A percentile compares a stretch with the other conserved stretches of the same genome.
phyloP scores from a whole-genome alignment of 2,888 invertebrate genomes.

The Drosophila maculinotata region DNA sequence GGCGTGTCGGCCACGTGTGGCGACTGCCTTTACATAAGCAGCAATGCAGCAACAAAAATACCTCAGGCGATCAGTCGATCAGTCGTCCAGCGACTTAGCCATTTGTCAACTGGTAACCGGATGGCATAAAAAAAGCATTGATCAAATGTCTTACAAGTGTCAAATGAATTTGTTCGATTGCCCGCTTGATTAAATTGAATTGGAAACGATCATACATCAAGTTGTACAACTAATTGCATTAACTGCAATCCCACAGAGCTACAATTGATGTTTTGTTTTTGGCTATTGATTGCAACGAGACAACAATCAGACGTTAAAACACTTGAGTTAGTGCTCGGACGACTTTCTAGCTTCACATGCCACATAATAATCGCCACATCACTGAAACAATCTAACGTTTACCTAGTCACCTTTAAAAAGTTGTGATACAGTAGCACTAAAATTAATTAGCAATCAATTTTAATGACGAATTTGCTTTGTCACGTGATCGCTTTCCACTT shows the following conservation, averaged over 20 bases:
- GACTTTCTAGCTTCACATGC: constrained; percentile 13
- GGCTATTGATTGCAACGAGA: constrained; percentile 28
- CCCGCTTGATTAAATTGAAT: constrained; percentile 29
- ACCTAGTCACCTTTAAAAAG: no score
- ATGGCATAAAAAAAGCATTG: constrained; percentile 40
- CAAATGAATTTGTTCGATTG: constrained; percentile 40
- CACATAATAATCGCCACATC: constrained; percentile 14
- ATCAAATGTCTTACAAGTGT: constrained; percentile 44
- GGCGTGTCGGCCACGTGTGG: constrained; percentile 52
- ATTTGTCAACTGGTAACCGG: constrained; percentile 35
- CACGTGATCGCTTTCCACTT: constrained; percentile 51
- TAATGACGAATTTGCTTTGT: constrained; percentile 35
- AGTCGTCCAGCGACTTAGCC: constrained; percentile 2
- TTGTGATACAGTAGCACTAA: neutral
- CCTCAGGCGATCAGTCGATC: neutral
- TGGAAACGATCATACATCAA: constrained; percentile 42
- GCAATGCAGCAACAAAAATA: constrained; percentile 3
- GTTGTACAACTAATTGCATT: constrained; percentile 28
- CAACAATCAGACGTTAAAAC: constrained; percentile 18
- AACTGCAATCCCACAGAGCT: constrained; percentile 4
- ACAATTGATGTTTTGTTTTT: constrained; percentile 37
- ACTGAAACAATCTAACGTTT: constrained; percentile 12
- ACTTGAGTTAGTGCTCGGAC: constrained; percentile 16
- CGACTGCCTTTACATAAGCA: constrained; percentile 28
- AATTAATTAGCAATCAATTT: constrained; percentile 42